Percentiles rank a stretch among this genome's conserved stretches.
Conservation (phyloP, 2,797 vertebrate genomes). For the Phoebastria nigripes region DNA sequence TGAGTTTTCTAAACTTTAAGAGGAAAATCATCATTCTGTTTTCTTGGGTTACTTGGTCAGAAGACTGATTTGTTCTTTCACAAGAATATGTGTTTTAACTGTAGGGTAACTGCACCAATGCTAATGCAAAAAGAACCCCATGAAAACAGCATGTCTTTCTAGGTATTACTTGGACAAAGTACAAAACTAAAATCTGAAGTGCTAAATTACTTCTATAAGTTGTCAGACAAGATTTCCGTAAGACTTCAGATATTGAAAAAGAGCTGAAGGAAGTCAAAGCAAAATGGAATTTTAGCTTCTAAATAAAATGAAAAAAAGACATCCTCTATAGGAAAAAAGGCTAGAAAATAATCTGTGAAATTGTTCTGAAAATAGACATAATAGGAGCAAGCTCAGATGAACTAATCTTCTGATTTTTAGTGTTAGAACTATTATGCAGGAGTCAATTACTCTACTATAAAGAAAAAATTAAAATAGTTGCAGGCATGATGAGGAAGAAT, state of each 20-base stretch:
- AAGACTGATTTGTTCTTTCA: background rate
- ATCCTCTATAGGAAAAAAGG: background rate
- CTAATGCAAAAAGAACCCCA: background rate
- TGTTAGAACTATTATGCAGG: background rate
- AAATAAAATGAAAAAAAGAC: background rate
- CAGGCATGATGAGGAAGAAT: background rate
- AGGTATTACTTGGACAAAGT: background rate
- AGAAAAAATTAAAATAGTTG: background rate
- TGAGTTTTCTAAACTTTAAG: background rate
- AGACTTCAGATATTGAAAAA: background rate
- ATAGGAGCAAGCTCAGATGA: background rate
- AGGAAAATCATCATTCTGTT: background rate
- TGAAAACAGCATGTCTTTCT: background rate
- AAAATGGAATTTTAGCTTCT: background rate
- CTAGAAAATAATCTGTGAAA: background rate
- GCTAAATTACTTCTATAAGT: background rate
- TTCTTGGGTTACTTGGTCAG: background rate
- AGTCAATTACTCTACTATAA: background rate
- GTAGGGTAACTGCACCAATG: background rate
- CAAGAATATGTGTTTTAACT: background rate
- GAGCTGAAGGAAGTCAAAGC: background rate
- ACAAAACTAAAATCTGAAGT: background rate
- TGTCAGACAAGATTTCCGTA: background rate
- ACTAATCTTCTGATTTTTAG: background rate
- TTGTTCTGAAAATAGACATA: background rate